A percentile compares a stretch with the other conserved stretches of the same genome.
Conservation (phyloP, 2,888 invertebrate genomes). For the Branchipolynoe longqiensis region DNA sequence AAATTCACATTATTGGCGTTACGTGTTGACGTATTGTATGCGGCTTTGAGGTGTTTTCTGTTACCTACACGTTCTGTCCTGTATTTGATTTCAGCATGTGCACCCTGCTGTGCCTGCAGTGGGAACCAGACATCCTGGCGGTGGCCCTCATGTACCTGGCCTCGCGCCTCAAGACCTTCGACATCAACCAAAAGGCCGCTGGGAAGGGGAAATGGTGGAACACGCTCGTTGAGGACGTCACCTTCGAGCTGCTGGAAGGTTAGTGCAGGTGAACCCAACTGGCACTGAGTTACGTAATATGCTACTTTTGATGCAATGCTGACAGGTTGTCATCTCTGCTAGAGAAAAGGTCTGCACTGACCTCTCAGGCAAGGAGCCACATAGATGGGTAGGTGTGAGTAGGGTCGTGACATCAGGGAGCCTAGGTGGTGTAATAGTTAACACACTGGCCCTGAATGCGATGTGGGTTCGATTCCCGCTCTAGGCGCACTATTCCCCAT, state of each 20-base stretch:
- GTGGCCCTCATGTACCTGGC: conserved; percentile 98
- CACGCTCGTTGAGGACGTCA: conserved; percentile 96
- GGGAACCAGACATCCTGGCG: conserved; percentile 98
- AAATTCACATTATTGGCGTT: too few relatives aligned
- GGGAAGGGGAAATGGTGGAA: conserved; percentile 94
- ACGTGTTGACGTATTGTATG: too few relatives aligned
- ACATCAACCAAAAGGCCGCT: conserved; percentile 89
- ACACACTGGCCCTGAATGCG: too few relatives aligned
- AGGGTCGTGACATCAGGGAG: too few relatives aligned
- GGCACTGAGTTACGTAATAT: too few relatives aligned
- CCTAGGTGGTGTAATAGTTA: too few relatives aligned
- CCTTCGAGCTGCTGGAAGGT: conserved; percentile 94
- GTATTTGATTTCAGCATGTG: conserved; percentile 87
- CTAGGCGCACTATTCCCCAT: too few relatives aligned
- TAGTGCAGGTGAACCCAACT: conserved; percentile 61
- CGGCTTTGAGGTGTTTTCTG: too few relatives aligned
- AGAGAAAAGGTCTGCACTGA: neutral
- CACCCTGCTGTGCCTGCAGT: conserved; percentile 97
- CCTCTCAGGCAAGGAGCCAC: too few relatives aligned
- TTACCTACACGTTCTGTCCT: too few relatives aligned
- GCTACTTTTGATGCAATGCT: neutral
- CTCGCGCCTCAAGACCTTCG: conserved; percentile 96
- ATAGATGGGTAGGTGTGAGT: too few relatives aligned
- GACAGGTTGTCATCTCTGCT: neutral
- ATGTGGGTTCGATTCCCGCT: too few relatives aligned